A percentile compares a stretch with the other conserved stretches of the same genome.
Conservation (phyloP, 2,113 vertebrate species). For the Phrynosoma platyrhinos region DNA sequence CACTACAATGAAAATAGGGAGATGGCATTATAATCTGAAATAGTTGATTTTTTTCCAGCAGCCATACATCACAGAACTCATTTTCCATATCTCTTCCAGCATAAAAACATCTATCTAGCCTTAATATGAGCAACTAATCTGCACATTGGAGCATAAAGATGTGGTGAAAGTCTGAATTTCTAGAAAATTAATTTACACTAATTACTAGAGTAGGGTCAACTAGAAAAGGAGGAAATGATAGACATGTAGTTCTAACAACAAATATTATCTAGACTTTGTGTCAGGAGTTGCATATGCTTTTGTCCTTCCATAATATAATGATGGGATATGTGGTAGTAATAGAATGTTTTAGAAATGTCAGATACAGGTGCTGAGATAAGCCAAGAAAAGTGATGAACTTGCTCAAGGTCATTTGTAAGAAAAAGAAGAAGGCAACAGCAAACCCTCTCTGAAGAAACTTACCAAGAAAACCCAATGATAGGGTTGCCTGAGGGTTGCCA, state of each 20-base stretch:
- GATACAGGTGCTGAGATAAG: too few species aligned
- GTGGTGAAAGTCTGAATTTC: background rate
- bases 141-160: slow-evolving; percentile 34
- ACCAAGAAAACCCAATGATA: too few species aligned
- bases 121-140: slow-evolving; percentile 4
- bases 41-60: slow-evolving; percentile 3
- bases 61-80: slow-evolving; percentile 33
- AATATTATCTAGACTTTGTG: slow-evolving; percentile 50
- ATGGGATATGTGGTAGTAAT: too few species aligned
- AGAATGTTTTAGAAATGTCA: too few species aligned
- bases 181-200: slow-evolving; percentile 58
- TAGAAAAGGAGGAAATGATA: slow-evolving; percentile 43
- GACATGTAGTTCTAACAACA: slow-evolving; percentile 34
- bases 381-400: too few species aligned
- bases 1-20: background rate
- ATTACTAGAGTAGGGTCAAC: slow-evolving; percentile 42
- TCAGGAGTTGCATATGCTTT: too few species aligned
- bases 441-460: too few species aligned
- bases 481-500: too few species aligned
- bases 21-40: slow-evolving; percentile 32
- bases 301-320: too few species aligned
- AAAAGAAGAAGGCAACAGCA: too few species aligned
- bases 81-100: background rate
- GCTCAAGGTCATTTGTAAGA: too few species aligned
- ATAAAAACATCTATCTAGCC: slow-evolving; percentile 29